Percentiles rank a stretch among this genome's conserved stretches.
These are phyloP conservation scores for Galerucella calmariensis DNA, from an alignment of 2,888 invertebrate species.

Conservation along the genomic window DNA sequence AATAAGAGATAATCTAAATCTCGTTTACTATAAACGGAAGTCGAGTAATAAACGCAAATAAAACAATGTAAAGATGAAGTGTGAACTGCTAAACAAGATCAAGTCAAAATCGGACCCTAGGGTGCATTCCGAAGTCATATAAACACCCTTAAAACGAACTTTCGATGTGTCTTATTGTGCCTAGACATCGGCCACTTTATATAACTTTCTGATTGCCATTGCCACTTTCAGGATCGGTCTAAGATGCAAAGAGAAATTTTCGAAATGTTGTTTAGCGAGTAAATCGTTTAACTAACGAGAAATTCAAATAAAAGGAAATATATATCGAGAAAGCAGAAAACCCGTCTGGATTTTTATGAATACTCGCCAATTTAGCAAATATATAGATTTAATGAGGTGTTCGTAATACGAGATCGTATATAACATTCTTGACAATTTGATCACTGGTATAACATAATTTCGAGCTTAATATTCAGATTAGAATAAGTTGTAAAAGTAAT, in stretches of 20 bases:
- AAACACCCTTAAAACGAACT: slow-evolving; percentile 56
- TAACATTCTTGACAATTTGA: slow-evolving; percentile 50
- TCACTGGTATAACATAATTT: slow-evolving; percentile 42
- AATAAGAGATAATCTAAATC: background rate
- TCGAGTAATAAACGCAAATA: slow-evolving; percentile 43
- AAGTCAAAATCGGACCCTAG: slow-evolving; percentile 53
- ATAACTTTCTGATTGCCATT: slow-evolving; percentile 44
- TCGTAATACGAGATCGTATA: slow-evolving; percentile 49
- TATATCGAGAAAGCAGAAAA: slow-evolving; percentile 43
- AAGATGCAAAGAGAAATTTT: background rate
- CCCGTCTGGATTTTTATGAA: slow-evolving; percentile 45
- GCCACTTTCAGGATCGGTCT: slow-evolving; percentile 21
- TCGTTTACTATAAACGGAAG: slow-evolving; percentile 7
- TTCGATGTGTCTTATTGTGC: slow-evolving; percentile 52
- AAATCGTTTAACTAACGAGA: background rate
- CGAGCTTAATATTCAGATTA: slow-evolving; percentile 39
- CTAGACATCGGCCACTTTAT: slow-evolving; percentile 41
- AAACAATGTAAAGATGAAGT: slow-evolving; percentile 44
- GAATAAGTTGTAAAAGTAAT: slow-evolving; percentile 46
- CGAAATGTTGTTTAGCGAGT: background rate
- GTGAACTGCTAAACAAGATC: slow-evolving; percentile 54
- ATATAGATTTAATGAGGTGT: slow-evolving; percentile 48
- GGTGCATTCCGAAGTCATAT: slow-evolving; percentile 58
- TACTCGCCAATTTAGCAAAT: slow-evolving; percentile 50
- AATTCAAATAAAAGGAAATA: background rate